phyloP scores from a whole-genome alignment of 1,140 invertebrate genomes.

The Drosophila baimaii region DNA sequence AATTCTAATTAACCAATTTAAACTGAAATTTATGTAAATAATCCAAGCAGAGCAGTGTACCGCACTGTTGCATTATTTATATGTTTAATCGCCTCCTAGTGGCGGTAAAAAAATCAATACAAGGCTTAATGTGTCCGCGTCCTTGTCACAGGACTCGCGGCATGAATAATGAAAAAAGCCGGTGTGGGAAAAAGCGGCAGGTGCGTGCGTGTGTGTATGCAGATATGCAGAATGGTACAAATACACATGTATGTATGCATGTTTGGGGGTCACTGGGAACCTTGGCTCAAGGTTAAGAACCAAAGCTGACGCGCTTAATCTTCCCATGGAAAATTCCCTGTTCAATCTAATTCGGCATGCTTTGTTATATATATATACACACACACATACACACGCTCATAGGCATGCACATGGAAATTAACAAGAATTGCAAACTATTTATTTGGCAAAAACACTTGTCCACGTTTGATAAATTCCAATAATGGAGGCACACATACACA shows the following conservation, averaged over 20 bases:
- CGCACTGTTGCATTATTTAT: constrained; percentile 1
- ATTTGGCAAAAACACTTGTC: constrained; percentile 16
- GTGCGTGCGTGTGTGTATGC: constrained; percentile 5
- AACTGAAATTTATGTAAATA: neutral
- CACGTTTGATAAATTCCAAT: constrained; percentile 19
- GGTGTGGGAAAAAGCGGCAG: constrained; percentile 43
- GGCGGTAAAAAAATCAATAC: constrained; percentile 57
- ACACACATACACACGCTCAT: neutral
- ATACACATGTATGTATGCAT: neutral
- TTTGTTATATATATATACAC: constrained; percentile 25
- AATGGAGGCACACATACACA: neutral
- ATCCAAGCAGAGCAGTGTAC: neutral
- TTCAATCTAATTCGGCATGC: constrained; percentile 22
- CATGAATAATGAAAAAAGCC: constrained; percentile 46
- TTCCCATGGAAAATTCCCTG: constrained; percentile 44
- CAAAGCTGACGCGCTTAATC: constrained; percentile 15
- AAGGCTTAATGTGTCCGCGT: constrained; percentile 18
- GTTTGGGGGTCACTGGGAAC: constrained; percentile 56
- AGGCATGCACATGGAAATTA: constrained; percentile 6
- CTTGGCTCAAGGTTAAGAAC: constrained; percentile 42
- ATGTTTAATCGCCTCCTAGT: neutral
- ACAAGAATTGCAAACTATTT: constrained; percentile 31
- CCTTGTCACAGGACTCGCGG: constrained; percentile 58
- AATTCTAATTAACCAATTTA: neutral
- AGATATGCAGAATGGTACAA: constrained; percentile 11